Evolutionary conservation across 2,113 vertebrate genomes (phyloP), one percentile per base, ranked within the genome.

Genomic region (Loxodonta africana): DNA sequence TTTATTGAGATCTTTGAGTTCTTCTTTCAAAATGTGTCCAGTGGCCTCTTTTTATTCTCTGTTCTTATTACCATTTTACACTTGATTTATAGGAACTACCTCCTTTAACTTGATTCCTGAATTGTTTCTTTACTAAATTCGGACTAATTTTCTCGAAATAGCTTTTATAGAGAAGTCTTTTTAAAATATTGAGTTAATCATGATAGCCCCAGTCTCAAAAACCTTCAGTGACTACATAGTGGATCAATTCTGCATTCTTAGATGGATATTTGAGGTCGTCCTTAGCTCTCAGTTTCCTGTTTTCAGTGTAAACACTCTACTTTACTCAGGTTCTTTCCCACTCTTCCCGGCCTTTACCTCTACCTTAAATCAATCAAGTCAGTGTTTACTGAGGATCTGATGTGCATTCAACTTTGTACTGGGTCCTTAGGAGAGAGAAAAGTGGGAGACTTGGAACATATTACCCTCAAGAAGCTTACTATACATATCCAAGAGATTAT

Each of bases 81-180:
- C 8, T 18, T 82, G 18, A n/a, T 67, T 6, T n/a, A 21, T 3
- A 46, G 46, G 37, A 67, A 91, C 63, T 73, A 57, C 63, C n/a
- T 82, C 23, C 30, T 33, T 76, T 96, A 83, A 78, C 8, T 96
- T 78, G 28, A 71, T 83, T 91, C 62, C 46, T 88, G 11, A 53
- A 44, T 93, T 65, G 23, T 92, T 85, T 84, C 25, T 88, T 95
- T 71, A 80, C 48, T 87, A 48, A 41, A 88, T 93, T 76, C 44
- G 91, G 9, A 88, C 6, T 37, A 23, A 69, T 87, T 93, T 93
- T 91, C 74, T 71, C 86, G 67, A 78, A 85, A 8, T 84, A 83
- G 73, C 26, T 90, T 94, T 87, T 85, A 44, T 57, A 83, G 83
- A 82, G 57, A 77, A 65, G 5, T 73, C 8, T 67, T 71, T 96